These are phyloP conservation scores for Heliopora coerulea DNA, from an alignment of 92 coral and sea anemone genomes.

Conservation along the genomic window DNA sequence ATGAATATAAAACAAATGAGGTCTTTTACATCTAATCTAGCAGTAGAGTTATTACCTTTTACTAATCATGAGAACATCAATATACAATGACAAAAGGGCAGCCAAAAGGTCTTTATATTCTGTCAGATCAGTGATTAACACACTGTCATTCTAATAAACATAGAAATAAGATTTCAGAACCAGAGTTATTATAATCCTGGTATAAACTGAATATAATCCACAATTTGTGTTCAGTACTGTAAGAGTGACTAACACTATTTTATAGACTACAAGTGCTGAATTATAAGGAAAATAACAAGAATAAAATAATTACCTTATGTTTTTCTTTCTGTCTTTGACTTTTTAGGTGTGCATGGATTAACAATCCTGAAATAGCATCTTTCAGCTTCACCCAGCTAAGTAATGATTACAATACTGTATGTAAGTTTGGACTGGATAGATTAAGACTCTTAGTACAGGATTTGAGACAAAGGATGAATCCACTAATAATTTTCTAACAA, in stretches of 20 bases:
- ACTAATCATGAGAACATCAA: conserved; percentile 18
- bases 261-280: no score
- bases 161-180: not conserved
- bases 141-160: not conserved
- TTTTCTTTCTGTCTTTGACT: not conserved
- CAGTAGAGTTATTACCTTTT: no score
- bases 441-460: no score
- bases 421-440: not conserved
- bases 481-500: no score
- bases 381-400: conserved; percentile 20
- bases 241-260: no score
- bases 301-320: not conserved
- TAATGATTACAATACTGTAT: not conserved
- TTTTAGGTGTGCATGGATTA: conserved; percentile 20
- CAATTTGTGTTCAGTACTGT: no score
- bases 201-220: not conserved
- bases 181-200: not conserved
- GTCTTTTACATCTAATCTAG: no score
- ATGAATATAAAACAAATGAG: no score
- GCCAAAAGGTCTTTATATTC: conserved; percentile 26
- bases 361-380: conserved; percentile 13
- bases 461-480: no score
- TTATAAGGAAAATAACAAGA: no score
- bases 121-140: not conserved
- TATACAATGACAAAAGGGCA: conserved; percentile 23